Conservation (phyloP, 2,888 invertebrate species). For the Erynnis tages region DNA sequence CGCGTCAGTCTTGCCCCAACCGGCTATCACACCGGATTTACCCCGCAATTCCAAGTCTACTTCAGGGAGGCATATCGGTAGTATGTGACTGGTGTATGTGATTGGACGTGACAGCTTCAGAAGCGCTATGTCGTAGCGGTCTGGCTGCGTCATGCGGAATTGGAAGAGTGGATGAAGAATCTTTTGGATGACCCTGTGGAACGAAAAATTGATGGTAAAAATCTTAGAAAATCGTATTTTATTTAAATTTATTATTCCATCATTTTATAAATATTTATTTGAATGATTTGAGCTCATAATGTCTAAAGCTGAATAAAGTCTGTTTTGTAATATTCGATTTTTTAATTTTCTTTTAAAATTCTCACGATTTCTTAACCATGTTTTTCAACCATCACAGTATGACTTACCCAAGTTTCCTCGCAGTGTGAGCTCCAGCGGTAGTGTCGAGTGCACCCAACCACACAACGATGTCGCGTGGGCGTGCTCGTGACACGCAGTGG, state of each 20-base stretch:
- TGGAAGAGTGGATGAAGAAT: slow-evolving; percentile 91
- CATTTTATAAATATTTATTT: too few species aligned
- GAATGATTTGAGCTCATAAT: too few species aligned
- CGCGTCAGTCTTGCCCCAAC: slow-evolving; percentile 92
- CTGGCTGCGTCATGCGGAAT: slow-evolving; percentile 91
- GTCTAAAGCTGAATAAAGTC: too few species aligned
- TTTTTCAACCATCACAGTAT: not conserved
- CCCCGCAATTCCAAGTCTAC: slow-evolving; percentile 60
- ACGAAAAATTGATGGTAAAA: not conserved
- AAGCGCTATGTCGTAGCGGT: slow-evolving; percentile 89
- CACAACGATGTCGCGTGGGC: slow-evolving; percentile 86
- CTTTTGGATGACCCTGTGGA: slow-evolving; percentile 84
- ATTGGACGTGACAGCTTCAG: slow-evolving; percentile 87
- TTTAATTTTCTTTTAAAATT: too few species aligned
- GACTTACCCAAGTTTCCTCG: slow-evolving; percentile 63
- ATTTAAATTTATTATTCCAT: not conserved
- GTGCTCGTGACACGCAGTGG: slow-evolving; percentile 90
- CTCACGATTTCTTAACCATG: too few species aligned
- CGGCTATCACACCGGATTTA: slow-evolving; percentile 83
- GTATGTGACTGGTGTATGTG: slow-evolving; percentile 84
- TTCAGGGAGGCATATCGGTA: slow-evolving; percentile 90
- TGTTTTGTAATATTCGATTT: too few species aligned
- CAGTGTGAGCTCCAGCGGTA: slow-evolving; percentile 56
- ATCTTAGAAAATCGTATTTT: not conserved
- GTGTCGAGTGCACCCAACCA: slow-evolving; percentile 92